Conservation (phyloP, 2,888 invertebrate genomes). For the Polyommatus icarus region DNA sequence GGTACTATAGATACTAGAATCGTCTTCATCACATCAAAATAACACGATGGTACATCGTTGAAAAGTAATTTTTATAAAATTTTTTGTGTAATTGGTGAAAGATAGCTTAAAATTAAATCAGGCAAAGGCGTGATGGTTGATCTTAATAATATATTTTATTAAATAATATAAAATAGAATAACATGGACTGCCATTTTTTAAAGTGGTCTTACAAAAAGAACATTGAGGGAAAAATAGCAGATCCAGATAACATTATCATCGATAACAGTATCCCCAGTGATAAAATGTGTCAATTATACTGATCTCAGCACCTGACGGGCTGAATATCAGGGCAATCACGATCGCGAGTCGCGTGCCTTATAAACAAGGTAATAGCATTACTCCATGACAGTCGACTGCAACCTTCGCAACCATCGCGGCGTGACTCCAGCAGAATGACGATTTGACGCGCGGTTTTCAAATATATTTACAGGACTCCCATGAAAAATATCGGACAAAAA, state of each 20-base stretch:
- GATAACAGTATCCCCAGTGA: conserved; percentile 43
- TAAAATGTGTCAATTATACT: conserved; percentile 54
- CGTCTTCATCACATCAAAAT: background rate
- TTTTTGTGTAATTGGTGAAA: background rate
- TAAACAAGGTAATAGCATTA: conserved; percentile 63
- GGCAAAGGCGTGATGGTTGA: background rate
- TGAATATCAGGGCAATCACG: conserved; percentile 44
- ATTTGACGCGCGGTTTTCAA: conserved; percentile 56
- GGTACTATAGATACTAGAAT: background rate
- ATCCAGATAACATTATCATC: conserved; percentile 33
- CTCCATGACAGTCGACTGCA: conserved; percentile 67
- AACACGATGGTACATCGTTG: too few relatives aligned
- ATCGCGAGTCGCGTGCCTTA: conserved; percentile 59
- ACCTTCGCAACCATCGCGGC: conserved; percentile 58
- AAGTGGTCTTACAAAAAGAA: background rate
- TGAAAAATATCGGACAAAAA: conserved; percentile 55
- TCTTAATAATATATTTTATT: too few relatives aligned
- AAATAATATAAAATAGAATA: background rate
- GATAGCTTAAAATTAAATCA: background rate
- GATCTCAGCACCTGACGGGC: conserved; percentile 46
- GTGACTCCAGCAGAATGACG: conserved; percentile 50
- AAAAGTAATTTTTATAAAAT: background rate
- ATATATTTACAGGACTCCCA: conserved; percentile 46
- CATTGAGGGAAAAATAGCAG: conserved; percentile 6
- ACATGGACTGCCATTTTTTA: background rate